phyloP scores from a whole-genome alignment of 2,888 invertebrate genomes.

The Argyra leucocephala region DNA sequence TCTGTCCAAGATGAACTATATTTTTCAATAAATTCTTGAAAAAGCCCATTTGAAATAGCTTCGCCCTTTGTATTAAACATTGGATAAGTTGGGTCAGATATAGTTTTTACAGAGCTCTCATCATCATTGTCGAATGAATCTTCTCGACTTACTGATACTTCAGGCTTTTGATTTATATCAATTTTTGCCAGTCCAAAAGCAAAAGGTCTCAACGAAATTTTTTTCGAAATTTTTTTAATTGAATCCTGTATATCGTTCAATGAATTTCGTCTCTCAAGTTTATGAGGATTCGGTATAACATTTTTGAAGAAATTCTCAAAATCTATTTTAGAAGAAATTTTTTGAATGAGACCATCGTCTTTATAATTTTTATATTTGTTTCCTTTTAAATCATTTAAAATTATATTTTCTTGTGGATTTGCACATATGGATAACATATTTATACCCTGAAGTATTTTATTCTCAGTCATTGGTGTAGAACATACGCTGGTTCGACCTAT shows the following conservation, averaged over 20 bases:
- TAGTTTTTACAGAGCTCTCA: conserved; percentile 50
- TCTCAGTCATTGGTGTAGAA: conserved; percentile 69
- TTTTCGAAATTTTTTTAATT: conserved; percentile 49
- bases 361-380: conserved; percentile 27
- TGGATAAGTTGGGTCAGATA: conserved; percentile 70
- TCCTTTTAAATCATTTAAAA: conserved; percentile 17
- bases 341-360: conserved; percentile 19
- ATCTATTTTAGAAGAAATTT: conserved; percentile 29
- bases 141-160: conserved; percentile 21
- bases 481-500: conserved; percentile 65
- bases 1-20: conserved; percentile 49
- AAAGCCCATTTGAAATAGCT: conserved; percentile 62
- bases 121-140: conserved; percentile 26
- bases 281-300: conserved; percentile 36
- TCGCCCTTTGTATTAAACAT: conserved; percentile 65
- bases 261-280: conserved; percentile 45
- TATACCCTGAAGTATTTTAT: conserved; percentile 63
- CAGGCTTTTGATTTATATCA: conserved; percentile 32
- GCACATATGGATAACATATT: conserved; percentile 66
- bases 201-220: conserved; percentile 51
- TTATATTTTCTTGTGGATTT: conserved; percentile 46
- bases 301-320: conserved; percentile 40
- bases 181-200: conserved; percentile 44
- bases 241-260: conserved; percentile 56
- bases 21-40: conserved; percentile 58